Conservation (phyloP, 2,888 invertebrate species). For the Patella caerulea region DNA sequence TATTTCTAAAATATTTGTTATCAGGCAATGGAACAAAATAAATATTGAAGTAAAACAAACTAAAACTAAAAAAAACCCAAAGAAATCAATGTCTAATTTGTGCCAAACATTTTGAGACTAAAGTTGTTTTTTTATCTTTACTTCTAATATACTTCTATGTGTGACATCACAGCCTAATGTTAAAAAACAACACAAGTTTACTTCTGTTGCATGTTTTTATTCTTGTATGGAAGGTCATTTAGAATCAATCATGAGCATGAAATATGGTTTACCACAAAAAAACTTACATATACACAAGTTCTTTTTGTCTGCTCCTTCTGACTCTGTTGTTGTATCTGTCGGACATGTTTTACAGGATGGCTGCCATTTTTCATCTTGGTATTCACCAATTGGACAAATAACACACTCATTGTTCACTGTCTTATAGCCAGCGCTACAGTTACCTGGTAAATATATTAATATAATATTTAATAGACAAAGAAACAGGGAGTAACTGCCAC, state of each 20-base stretch:
- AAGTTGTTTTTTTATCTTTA: too few relatives aligned
- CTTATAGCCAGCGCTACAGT: slow-evolving; percentile 88
- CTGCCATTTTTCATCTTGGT: slow-evolving; percentile 74
- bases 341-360: slow-evolving; percentile 80
- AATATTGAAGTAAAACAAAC: too few relatives aligned
- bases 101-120: too few relatives aligned
- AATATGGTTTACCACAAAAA: too few relatives aligned
- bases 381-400: slow-evolving; percentile 78
- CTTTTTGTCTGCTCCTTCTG: slow-evolving; percentile 23
- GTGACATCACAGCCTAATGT: too few relatives aligned
- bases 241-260: background rate
- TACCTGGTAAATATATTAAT: slow-evolving; percentile 67
- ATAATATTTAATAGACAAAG: too few relatives aligned
- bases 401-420: slow-evolving; percentile 79
- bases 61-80: too few relatives aligned
- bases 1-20: background rate
- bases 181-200: too few relatives aligned
- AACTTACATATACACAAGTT: slow-evolving; percentile 33
- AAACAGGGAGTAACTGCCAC: too few relatives aligned
- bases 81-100: too few relatives aligned
- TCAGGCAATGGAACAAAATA: background rate
- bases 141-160: background rate
- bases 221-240: too few relatives aligned
- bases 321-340: slow-evolving; percentile 24
- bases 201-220: too few relatives aligned